A percentile compares a stretch with the other conserved stretches of the same genome.
Conservation (phyloP, 2,113 vertebrate species). For the Tragelaphus strepsiceros region DNA sequence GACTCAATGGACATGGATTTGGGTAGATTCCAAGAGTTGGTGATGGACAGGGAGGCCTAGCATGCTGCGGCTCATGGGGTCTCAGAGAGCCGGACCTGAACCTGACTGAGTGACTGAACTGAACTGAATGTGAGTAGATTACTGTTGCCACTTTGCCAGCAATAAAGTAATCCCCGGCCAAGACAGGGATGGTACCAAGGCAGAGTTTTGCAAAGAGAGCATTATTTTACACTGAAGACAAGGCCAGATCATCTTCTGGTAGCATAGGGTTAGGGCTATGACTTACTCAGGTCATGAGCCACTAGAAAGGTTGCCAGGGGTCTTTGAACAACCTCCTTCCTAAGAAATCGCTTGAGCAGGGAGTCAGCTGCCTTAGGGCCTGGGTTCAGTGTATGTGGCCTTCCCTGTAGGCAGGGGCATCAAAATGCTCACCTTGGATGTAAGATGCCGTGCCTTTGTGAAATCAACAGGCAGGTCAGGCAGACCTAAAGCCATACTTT, state of each 20-base stretch:
- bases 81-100: accelerated
- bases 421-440: background rate
- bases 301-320: background rate
- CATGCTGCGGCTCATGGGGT: background rate
- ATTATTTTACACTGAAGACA: background rate
- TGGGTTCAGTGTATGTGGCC: background rate
- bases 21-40: accelerated
- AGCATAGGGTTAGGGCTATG: background rate
- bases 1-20: background rate
- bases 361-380: background rate
- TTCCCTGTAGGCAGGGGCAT: background rate
- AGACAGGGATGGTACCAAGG: background rate
- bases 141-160: background rate
- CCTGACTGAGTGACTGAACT: background rate
- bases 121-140: background rate
- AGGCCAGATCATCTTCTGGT: background rate
- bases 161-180: background rate
- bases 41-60: background rate
- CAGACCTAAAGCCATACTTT: background rate
- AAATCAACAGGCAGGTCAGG: background rate
- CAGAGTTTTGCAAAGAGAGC: background rate
- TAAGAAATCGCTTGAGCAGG: background rate
- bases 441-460: background rate
- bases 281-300: background rate
- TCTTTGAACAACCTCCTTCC: background rate